Evolutionary conservation across 1,140 invertebrate species (phyloP).

Genomic region (Drosophila takahashii): DNA sequence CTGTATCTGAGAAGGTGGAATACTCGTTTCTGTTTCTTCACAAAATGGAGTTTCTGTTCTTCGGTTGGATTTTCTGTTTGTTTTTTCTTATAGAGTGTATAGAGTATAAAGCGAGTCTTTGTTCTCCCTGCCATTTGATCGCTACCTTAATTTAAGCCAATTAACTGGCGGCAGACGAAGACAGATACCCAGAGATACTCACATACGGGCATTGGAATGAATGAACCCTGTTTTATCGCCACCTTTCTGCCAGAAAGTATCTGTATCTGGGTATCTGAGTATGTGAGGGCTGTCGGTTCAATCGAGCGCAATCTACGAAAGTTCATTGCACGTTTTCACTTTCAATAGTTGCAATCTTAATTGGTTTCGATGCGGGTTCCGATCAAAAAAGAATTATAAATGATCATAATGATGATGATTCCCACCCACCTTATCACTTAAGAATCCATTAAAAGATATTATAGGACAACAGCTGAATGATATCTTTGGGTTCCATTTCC

Average conservation of each 20-base stretch:
- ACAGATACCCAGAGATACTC: slow-evolving; percentile 17
- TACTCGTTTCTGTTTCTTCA: slow-evolving; percentile 6
- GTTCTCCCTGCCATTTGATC: slow-evolving; percentile 74
- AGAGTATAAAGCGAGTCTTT: slow-evolving; percentile 52
- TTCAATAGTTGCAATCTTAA: slow-evolving; percentile 72
- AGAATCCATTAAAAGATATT: slow-evolving; percentile 65
- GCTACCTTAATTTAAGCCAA: slow-evolving; percentile 85
- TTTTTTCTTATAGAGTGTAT: slow-evolving; percentile 1
- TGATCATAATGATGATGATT: not conserved
- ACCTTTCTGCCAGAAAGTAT: slow-evolving; percentile 21
- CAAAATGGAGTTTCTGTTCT: slow-evolving; percentile 72
- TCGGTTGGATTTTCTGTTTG: not conserved
- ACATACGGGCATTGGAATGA: slow-evolving; percentile 38
- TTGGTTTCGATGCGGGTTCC: slow-evolving; percentile 66
- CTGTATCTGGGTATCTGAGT: slow-evolving; percentile 33
- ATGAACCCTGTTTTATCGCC: slow-evolving; percentile 35
- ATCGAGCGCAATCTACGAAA: slow-evolving; percentile 68
- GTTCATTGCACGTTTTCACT: slow-evolving; percentile 80
- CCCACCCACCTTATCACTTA: slow-evolving; percentile 48
- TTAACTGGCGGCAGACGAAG: slow-evolving; percentile 70
- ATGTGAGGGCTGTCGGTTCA: slow-evolving; percentile 38
- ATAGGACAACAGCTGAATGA: slow-evolving; percentile 34
- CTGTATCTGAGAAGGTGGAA: slow-evolving; percentile 58
- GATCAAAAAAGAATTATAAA: slow-evolving; percentile 27
- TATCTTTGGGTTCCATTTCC: not conserved